Base-by-base conservation (phyloP, 2,797 vertebrate genomes). In the Tolypeutes matacus region DNA sequence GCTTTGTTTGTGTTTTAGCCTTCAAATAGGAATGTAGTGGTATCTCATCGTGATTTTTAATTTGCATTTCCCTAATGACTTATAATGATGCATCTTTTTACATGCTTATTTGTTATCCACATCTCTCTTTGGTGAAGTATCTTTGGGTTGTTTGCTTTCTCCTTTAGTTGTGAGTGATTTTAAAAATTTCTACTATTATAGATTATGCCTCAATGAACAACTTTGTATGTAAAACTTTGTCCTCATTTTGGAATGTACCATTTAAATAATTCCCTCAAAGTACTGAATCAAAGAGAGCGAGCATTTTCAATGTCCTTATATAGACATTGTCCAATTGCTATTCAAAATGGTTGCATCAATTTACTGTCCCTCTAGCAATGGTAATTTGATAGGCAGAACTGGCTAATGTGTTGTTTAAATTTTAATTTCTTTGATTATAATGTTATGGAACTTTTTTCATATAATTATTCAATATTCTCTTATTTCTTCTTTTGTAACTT, bases 241-340 rank as follows among this genome's bases (percentile, higher is more conserved):
- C 56, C 20, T 82, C 15, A 31, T 73, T 95, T 90, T 94, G 34
- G 34, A 88, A 23, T n/a, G 0, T 60, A 18, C 70, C 21, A 78
- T 86, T 91, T 34, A 83, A 92, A 49, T 65, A 94, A 67, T 46
- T 87, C 89, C 23, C 58, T 89, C 49, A 89, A 95, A 67, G 2
- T 49, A 3, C 29, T 13, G 7, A 7, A 5, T 42, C 53, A 27
- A 53, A 92, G 64, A 88, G 46, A 83, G 25, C 8, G 29, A 81
- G 21, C 14, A n/a, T 69, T 8, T 72, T 78, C 27, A 39, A 0
- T 31, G 29, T 65, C n/a, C 15, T 92, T n/a, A 23, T 2, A 9
- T 12, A 2, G 1, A 6, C 27, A 34, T n/a, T 42, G 5, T 84
- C 56, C 9, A 20, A 0, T 1, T 60, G 76, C 39, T 92, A 91